Base-by-base conservation (phyloP, 1,140 invertebrate genomes). In the Bilobella aurantiaca region DNA sequence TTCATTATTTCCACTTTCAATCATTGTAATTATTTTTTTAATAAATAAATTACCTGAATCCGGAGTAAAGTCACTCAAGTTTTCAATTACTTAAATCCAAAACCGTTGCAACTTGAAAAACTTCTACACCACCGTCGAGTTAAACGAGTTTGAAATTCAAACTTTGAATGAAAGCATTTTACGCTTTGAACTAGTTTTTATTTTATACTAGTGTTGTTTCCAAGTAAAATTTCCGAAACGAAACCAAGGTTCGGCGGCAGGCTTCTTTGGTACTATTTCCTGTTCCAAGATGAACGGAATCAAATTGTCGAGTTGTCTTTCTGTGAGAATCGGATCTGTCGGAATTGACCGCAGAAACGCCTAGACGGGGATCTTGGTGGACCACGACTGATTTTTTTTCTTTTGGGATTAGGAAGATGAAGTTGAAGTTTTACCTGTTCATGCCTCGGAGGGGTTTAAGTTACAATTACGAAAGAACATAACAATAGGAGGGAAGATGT, bases 351-450 rank as follows among this genome's bases (percentile, higher is more conserved):
- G 25, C 49, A 53, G 49, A 53, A 53, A 53, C 49, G 25, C 49
- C 49, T 23, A 53, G 49, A 23, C 49, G 25, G 14, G 14, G 21
- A 18, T 53, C 49, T 53, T 53, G 49, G 25, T 53, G 49, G 49
- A 53, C 49, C 49, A 53, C 14, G 49, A 53, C 49, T 53, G 49
- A 53, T 23, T 53, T 42, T 42, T n/a, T 42, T 42, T 53, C 14
- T 53, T 53, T 53, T 12, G 49, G 25, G 49, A 53, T 53, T 53
- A 53, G 3, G 8, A 53, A 16, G 49, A 53, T 16, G 49, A 23
- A 23, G 49, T 23, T 53, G 12, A 23, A 53, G 8, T 12, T 23
- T 53, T 53, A 5, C 21, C 25, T 5, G 14, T 53, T 53, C 49
- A 18, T 53, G 12, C 23, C 49, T 53, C 25, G 49, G 25, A 18